Conservation (phyloP, 2,113 vertebrate species). For the Genyomyrus donnyi region DNA sequence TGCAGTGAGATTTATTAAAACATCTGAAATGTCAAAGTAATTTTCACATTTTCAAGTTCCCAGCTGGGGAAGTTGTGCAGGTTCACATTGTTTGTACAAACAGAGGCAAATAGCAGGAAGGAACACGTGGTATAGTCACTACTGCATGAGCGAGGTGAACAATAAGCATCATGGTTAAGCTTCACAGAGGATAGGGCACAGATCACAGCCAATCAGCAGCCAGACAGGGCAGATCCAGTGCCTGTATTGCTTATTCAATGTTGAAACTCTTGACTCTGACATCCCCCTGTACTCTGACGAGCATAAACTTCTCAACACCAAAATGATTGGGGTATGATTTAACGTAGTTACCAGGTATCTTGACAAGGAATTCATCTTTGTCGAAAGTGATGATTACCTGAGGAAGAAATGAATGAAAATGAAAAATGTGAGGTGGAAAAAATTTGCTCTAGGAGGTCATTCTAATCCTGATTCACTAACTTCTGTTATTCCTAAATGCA, state of each 20-base stretch:
- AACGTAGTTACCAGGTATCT: constrained; percentile 51
- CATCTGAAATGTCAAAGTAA: neutral
- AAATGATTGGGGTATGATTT: constrained; percentile 58
- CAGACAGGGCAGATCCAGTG: neutral
- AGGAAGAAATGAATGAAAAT: neutral
- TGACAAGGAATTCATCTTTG: constrained; percentile 55
- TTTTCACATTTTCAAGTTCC: neutral
- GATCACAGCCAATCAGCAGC: neutral
- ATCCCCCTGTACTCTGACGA: constrained; percentile 45
- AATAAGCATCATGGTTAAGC: neutral
- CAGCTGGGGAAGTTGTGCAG: neutral
- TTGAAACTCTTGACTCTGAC: constrained; percentile 50
- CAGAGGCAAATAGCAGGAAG: neutral
- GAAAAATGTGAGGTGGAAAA: neutral
- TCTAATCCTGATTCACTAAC: neutral
- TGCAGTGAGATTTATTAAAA: constrained; percentile 35
- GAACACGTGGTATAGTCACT: neutral
- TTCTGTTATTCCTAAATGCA: neutral
- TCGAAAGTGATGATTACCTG: constrained; percentile 57
- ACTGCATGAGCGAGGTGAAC: too few species aligned
- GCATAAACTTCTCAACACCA: constrained; percentile 53
- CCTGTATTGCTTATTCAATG: constrained; percentile 42
- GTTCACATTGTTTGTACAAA: neutral
- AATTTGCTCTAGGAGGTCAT: neutral
- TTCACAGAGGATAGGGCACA: neutral